Evolutionary conservation across 64 coral and sea anemone genomes (phyloP), one percentile per base, ranked within the genome.

Genomic region (Montipora foliosa): DNA sequence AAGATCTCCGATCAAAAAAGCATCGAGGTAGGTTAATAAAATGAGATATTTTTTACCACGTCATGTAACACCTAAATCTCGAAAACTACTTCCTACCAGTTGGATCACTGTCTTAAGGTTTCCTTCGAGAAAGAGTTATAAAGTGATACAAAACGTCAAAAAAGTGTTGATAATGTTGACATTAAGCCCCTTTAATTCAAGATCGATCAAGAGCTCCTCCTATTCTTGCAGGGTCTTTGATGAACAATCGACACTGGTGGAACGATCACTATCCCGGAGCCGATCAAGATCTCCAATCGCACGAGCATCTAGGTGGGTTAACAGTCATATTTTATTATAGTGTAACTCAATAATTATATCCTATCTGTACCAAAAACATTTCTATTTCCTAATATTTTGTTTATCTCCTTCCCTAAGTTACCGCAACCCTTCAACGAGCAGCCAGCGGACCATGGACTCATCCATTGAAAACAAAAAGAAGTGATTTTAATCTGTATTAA

Each of bases 81-180:
- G 61, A 66, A 66, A 8, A 66, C 61, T 66, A 66, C 61, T 66
- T 66, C 61, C 61, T 66, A 66, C 61, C 61, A 66, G 61, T 66
- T 66, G 61, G 61, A 66, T 66, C 61, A 66, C 61, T 66, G 61
- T 66, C 61, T 66, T 66, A 66, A 66, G 61, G 61, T 66, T 66
- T 66, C 61, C 61, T 66, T 66, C 61, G 61, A 66, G 61, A 66
- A 66, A 66, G 61, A 66, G 10, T 66, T 66, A 14, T 66, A 66
- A 17, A 66, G 61, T 66, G 61, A 66, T 66, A 66, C 61, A 66
- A 66, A 66, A 66, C 0, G 61, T 66, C 15, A 17, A 66, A 15
- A 17, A 15, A 15, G 61, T 66, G 61, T 66, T 66, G 61, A 66
- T 66, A 14, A 66, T 66, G 61, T 66, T 66, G 61, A 13, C 61